Evolutionary conservation across 2,888 invertebrate genomes (phyloP), one percentile per base, ranked within the genome.

Genomic region (Ichneumon xanthorius): DNA sequence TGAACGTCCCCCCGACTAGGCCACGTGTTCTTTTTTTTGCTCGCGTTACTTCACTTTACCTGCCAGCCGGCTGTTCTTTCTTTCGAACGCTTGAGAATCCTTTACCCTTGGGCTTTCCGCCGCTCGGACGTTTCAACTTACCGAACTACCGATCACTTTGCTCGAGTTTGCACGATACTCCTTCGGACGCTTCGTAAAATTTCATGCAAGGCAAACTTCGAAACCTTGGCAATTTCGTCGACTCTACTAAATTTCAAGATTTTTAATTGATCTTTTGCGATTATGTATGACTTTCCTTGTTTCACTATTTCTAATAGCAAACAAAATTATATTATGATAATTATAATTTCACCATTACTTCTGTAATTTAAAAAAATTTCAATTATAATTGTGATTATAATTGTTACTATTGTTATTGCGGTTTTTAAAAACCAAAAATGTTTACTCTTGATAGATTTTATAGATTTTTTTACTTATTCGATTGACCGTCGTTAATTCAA

Each of bases 401-500:
- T 16, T 45, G 0, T 16, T 5, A 45, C 4, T 16, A 45, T 45
- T 40, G 9, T 0, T 40, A 40, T 40, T 9, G 1, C 9, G 7
- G 40, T 40, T 40, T 9, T 40, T 40, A 9, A 33, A 33, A 6
- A 33, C 5, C 33, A 0, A 33, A 33, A 33, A 33, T 19, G 22
- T 70, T 50, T 16, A 4, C 58, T 58, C 26, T 19, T 5, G 22
- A 26, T 0, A 26, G 9, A 58, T 26, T 58, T 26, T 30, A 48
- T 75, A 6, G 61, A 50, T 50, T 61, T 33, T 77, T 65, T 75
- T 58, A 58, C 19, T 53, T 61, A 68, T 61, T 84, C 61, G 63
- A 70, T n/a, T 63, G 58, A 70, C 48, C 45, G 19, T 11, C 73
- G 78, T 75, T 70, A 33, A 37, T 75, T 58, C 55, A 16, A 37